These are phyloP conservation scores for Dolichomitus sp. DNA, from an alignment of 2,888 invertebrate species.

Conservation along the genomic window DNA sequence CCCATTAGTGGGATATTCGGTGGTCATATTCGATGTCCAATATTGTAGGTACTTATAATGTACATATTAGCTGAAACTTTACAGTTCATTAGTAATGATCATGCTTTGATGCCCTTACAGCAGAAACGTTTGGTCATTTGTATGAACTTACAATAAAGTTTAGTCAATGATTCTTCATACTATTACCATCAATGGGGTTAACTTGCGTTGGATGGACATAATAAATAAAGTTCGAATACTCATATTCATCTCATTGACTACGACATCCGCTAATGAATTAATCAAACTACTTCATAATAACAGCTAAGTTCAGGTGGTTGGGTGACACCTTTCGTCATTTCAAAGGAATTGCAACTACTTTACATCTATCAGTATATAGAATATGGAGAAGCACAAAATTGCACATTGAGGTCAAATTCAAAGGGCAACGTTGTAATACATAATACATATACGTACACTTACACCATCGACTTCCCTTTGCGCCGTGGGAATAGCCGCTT, in stretches of 20 bases:
- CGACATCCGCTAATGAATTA: background rate
- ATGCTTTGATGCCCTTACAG: background rate
- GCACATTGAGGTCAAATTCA: slow-evolving; percentile 14
- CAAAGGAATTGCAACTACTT: background rate
- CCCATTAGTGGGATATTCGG: no score
- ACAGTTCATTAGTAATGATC: background rate
- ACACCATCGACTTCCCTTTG: slow-evolving; percentile 11
- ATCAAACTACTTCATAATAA: background rate
- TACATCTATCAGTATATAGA: background rate
- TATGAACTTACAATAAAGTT: background rate
- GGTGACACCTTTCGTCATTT: background rate
- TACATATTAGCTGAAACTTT: background rate
- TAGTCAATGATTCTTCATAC: background rate
- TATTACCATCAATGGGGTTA: background rate
- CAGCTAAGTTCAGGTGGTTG: background rate
- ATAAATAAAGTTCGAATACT: background rate
- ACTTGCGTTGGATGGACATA: background rate
- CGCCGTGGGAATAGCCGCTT: slow-evolving; percentile 10
- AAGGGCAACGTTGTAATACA: slow-evolving; percentile 12
- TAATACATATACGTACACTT: background rate
- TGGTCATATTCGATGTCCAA: no score
- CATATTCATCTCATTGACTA: background rate
- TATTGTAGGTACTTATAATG: no score
- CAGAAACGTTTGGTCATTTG: background rate
- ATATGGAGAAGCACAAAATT: background rate